Percentiles rank a stretch among this genome's conserved stretches.
phyloP scores from a whole-genome alignment of 2,113 vertebrate species.

The Polyodon spathula region DNA sequence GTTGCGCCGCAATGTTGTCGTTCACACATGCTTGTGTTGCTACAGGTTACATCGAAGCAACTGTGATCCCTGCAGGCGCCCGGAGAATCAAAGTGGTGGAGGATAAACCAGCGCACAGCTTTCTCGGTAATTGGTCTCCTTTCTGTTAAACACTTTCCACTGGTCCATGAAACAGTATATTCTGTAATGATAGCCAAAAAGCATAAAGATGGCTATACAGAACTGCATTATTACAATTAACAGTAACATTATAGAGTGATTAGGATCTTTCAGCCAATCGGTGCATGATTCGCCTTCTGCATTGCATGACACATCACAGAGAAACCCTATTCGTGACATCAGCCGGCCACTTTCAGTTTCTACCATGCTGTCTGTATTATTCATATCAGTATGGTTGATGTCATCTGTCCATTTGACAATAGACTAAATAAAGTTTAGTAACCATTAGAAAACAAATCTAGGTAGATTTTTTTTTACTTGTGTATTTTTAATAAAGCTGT shows the following conservation, averaged over 20 bases:
- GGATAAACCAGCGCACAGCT: conserved; percentile 91
- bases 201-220: neutral
- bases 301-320: no score
- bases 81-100: conserved; percentile 88
- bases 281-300: no score
- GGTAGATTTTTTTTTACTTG: no score
- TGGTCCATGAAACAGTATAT: conserved; percentile 3
- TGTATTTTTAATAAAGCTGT: no score
- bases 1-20: neutral
- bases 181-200: neutral
- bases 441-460: no score
- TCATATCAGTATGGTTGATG: no score
- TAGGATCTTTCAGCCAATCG: no score
- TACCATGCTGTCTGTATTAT: no score
- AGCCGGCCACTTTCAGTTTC: no score
- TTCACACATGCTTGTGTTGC: conserved; percentile 15
- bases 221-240: neutral
- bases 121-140: conserved; percentile 73
- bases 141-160: conserved; percentile 12
- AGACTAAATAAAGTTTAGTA: no score
- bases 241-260: neutral
- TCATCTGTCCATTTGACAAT: no score
- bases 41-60: conserved; percentile 88
- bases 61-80: conserved; percentile 83
- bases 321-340: no score